Evolutionary conservation across 2,113 vertebrate species (phyloP), one percentile per base, ranked within the genome.

Genomic region (Montifringilla adamsi): DNA sequence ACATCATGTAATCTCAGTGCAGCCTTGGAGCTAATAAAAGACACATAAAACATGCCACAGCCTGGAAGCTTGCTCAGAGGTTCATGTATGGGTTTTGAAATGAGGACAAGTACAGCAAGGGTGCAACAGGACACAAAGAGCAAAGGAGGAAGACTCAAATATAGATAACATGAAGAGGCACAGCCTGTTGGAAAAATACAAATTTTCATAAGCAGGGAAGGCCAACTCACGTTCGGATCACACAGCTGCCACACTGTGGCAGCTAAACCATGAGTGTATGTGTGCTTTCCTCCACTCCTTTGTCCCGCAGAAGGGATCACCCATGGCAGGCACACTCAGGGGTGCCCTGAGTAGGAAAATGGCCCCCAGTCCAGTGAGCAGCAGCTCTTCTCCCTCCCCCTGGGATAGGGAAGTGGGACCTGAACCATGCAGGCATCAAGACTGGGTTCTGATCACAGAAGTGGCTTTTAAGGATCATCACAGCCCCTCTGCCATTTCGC

Each of bases 1-100:
- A 96, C 95, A 94, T 96, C 96, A 68, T 94, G 97, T 97, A 96
- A 96, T 96, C 95, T 93, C 67, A 53, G 81, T 96, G 91, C 93
- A 94, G 76, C 94, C 93, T 86, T 11, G 8, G 66, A 91, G 90
- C 94, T 97, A 96, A 97, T 97, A 97, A 97, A 97, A 97, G 86
- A 67, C 28, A 24, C 52, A 77, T 55, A 96, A 93, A 97, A 89
- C 78, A 88, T 93, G 70, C 96, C 82, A 84, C 62, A 50, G 92
- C 28, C 80, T 78, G 75, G 69, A 90, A 93, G 53, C 67, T 84
- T 88, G 72, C 94, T 85, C 87, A 97, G 90, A 97, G 83, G 52
- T 27, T 0, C 15, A 3, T 26, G 6, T 88, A 96, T 84, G 55
- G 28, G 0, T 93, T 89, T 87, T 4, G 8, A 81, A 95, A 84